Evolutionary conservation across 1,140 invertebrate genomes (phyloP), one percentile per base, ranked within the genome.

Genomic region (Achroia grisella): DNA sequence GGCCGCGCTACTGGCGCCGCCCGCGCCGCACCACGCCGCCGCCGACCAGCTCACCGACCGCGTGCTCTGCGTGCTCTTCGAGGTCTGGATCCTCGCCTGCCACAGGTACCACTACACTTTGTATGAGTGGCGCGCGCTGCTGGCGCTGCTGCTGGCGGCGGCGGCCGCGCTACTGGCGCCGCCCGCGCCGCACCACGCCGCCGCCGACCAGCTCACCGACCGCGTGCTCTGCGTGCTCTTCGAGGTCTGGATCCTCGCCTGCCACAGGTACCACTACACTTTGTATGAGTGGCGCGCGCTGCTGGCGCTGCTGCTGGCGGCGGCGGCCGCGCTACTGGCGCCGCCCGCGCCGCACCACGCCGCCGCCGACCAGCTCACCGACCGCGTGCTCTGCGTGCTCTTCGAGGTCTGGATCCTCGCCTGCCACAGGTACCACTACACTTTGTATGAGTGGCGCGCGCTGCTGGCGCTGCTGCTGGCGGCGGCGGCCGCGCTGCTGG

Each of bases 381-480:
- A 55, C 99, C 97, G 97, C 96, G 97, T 82, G 98, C 97, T 2
- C 88, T 99, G 46, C 89, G 95, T 61, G 95, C 98, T 82, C 94
- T 95, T 98, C 78, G 95, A 98, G 86, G 93, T 98, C 1, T 99
- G 97, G 97, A 86, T 99, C 13, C 83, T 97, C 12, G 95, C 97
- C 0, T 99, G 97, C 77, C 91, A 87, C 51, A 79, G 77, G 83
- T 84, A n/a, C n/a, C n/a, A n/a, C n/a, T n/a, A n/a, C n/a, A n/a
- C n/a, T n/a, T n/a, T n/a, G n/a, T n/a, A n/a, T 59, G 97, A 55
- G 97, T 98, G 6, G 82, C 99, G 23, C 88, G 97, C 32, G 95
- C 95, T 4, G 88, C 98, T 1, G 96, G 57, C 97, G 96, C 75
- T 88, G 94, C 54, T 93, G 93, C 63, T 98, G 97, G 97, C 88